phyloP scores from a whole-genome alignment of 2,113 vertebrate genomes.

The Barbus barbus region DNA sequence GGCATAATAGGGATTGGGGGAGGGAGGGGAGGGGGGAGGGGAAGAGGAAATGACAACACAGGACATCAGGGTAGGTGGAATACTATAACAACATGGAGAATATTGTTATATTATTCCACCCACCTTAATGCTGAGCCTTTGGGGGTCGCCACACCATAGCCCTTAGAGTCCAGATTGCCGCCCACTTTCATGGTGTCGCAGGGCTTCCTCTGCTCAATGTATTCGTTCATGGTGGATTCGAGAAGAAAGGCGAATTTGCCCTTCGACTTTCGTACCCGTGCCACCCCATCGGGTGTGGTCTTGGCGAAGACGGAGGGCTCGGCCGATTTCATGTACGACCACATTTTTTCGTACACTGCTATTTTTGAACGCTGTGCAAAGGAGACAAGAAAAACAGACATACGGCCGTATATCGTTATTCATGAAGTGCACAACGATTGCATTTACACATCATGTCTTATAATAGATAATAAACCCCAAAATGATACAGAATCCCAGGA shows the following conservation, averaged over 20 bases:
- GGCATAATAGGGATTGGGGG: slow-evolving; percentile 60
- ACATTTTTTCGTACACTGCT: slow-evolving; percentile 99
- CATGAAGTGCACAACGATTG: not conserved
- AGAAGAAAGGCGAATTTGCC: slow-evolving; percentile 99
- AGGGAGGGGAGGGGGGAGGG: not conserved
- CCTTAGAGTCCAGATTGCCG: slow-evolving; percentile 99
- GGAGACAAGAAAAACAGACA: not conserved
- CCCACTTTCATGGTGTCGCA: slow-evolving; percentile 99
- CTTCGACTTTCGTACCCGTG: slow-evolving; percentile 97
- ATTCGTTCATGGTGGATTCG: slow-evolving; percentile 99
- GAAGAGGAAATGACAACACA: slow-evolving; percentile 90
- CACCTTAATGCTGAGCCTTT: slow-evolving; percentile 99
- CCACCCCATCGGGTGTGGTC: slow-evolving; percentile 96
- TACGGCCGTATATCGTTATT: not conserved
- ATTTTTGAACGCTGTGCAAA: slow-evolving; percentile 93
- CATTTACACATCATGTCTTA: not conserved
- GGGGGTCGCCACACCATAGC: slow-evolving; percentile 99
- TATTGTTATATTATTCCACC: slow-evolving; percentile 99
- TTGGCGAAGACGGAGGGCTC: slow-evolving; percentile 99
- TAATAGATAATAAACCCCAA: not conserved
- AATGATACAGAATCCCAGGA: not conserved
- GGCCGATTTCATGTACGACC: slow-evolving; percentile 99
- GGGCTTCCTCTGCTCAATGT: slow-evolving; percentile 99
- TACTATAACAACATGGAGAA: slow-evolving; percentile 99
- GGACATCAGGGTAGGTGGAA: slow-evolving; percentile 99